Base-by-base conservation (phyloP, 2,888 invertebrate species). In the Eurytoma adleriae region DNA sequence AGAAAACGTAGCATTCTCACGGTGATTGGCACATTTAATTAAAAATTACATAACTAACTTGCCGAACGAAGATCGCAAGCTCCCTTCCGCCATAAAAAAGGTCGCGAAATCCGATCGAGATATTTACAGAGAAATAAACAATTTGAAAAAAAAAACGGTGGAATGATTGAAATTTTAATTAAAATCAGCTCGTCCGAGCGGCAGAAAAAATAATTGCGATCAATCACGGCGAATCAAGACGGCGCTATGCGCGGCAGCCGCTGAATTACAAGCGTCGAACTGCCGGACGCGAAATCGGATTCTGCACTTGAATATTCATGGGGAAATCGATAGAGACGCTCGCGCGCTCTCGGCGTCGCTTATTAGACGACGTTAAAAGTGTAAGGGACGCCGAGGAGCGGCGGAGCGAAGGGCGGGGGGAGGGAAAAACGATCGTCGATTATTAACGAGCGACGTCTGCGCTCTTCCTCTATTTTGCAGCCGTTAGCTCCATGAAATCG, bases 401-500 rank as follows among this genome's bases (percentile, higher is more conserved):
- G 20, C 30, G n/a, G n/a, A n/a, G n/a, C n/a, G n/a, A n/a, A 24
- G 1, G 24, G 24, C 3, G 12, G 64, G 10, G 14, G 40, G 48
- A 67, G 52, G 64, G 68, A 77, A 69, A 73, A 69, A 76, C 73
- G 68, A 40, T 66, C 72, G 57, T 72, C 27, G 69, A 78, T 78
- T 74, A 78, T 74, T 78, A 81, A 81, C 70, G 52, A 73, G 81
- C 64, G 20, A 27, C 48, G 66, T 77, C 69, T 79, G 40, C 73
- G 66, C 48, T 81, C 40, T 40, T 40, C 40, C 1, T 81, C 54
- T 2, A 57, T 57, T 84, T 85, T 95, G 66, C 94, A 96, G 96
- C 96, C 91, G 95, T 96, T 92, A 96, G 95, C 93, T 96, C 96
- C 91, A 96, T 96, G 96, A 95, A 96, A 92, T 95, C 95, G 91